These are phyloP conservation scores for Acrobasis repandana DNA, from an alignment of 2,888 invertebrate genomes.

Conservation along the genomic window DNA sequence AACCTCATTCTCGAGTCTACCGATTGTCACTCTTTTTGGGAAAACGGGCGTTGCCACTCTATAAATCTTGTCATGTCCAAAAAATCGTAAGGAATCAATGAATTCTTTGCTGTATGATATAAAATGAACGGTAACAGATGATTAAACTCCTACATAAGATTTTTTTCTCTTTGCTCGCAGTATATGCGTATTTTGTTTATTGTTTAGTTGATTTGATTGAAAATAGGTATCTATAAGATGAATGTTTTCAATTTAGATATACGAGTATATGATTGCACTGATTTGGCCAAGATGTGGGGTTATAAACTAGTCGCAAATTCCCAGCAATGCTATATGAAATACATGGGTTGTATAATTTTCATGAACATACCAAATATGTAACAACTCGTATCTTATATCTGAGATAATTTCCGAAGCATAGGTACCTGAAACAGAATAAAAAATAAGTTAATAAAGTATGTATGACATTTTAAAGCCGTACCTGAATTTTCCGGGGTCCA, in stretches of 20 bases:
- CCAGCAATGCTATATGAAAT: too few relatives aligned
- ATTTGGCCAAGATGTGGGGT: too few relatives aligned
- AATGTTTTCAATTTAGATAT: too few relatives aligned
- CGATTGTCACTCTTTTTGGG: slow-evolving; percentile 40
- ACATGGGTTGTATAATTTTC: too few relatives aligned
- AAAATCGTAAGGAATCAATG: slow-evolving; percentile 23
- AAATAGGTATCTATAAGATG: too few relatives aligned
- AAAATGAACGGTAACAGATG: slow-evolving; percentile 23
- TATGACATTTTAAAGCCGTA: slow-evolving; percentile 22
- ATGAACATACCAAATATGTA: slow-evolving; percentile 33
- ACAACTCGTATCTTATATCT: slow-evolving; percentile 10
- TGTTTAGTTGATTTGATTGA: too few relatives aligned
- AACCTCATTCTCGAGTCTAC: slow-evolving; percentile 46
- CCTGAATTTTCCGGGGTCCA: too few relatives aligned
- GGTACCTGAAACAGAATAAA: slow-evolving; percentile 58
- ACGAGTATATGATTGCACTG: too few relatives aligned
- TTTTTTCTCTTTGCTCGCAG: too few relatives aligned
- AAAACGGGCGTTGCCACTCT: slow-evolving; percentile 38
- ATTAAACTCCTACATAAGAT: slow-evolving; percentile 34
- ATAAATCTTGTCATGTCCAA: slow-evolving; percentile 39
- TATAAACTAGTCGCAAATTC: too few relatives aligned
- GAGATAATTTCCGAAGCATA: slow-evolving; percentile 28
- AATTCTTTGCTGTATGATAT: slow-evolving; percentile 19
- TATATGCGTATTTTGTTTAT: too few relatives aligned
- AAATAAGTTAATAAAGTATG: slow-evolving; percentile 32